Percentiles rank a stretch among this genome's conserved stretches.
These are phyloP conservation scores for Eonycteris spelaea DNA, from an alignment of 2,113 vertebrate species.

Conservation along the genomic window DNA sequence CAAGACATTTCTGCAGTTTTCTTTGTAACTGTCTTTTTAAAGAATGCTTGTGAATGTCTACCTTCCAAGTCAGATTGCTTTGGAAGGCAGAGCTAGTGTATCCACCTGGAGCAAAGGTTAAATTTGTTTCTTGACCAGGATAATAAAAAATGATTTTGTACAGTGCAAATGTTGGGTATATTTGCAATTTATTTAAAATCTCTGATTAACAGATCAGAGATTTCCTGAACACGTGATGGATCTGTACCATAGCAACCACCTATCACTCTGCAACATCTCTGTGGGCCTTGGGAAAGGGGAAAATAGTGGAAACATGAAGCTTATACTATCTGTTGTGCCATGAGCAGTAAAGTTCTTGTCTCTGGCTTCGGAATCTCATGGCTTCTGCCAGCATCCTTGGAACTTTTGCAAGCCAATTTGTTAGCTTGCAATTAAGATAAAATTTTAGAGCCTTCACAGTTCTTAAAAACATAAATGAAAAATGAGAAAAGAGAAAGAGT, in stretches of 20 bases:
- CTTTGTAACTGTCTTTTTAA: neutral
- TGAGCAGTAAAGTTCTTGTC: neutral
- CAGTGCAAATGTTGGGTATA: neutral
- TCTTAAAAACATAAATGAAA: neutral
- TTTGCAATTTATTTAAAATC: no score
- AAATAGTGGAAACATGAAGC: neutral
- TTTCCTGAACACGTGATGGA: neutral
- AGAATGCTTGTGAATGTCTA: neutral
- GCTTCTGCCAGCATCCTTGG: neutral
- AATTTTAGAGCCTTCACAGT: neutral
- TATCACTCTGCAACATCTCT: neutral
- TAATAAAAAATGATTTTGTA: neutral
- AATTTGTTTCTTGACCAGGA: neutral
- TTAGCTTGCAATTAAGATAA: neutral
- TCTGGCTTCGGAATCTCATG: neutral
- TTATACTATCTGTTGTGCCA: neutral
- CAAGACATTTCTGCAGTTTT: neutral
- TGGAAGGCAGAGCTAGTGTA: neutral
- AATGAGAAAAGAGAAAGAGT: neutral
- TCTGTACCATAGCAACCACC: neutral
- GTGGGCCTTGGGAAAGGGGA: accelerated
- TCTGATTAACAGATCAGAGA: neutral
- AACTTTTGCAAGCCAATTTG: neutral
- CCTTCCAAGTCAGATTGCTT: neutral
- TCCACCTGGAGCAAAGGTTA: neutral